Percentiles rank a stretch among this genome's conserved stretches.
Evolutionary conservation across 2,888 invertebrate genomes (phyloP).

Genomic region (Eilema depressum): DNA sequence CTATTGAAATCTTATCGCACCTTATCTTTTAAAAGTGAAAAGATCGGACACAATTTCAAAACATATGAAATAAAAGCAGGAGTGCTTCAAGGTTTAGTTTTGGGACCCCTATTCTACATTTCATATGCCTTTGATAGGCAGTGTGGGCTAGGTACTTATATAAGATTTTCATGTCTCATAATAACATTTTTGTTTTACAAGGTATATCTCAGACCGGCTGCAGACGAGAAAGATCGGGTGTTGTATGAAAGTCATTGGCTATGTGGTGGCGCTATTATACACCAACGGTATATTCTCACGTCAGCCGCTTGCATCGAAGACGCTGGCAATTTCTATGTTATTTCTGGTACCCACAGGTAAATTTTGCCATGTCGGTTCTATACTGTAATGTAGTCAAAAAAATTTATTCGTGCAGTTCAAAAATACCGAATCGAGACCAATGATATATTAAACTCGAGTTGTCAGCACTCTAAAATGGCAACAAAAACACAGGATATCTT

Average conservation of each 20-base stretch:
- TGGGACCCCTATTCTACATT: neutral
- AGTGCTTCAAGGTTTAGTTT: neutral
- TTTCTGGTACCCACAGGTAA: conserved; percentile 76
- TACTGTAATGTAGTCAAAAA: too few species aligned
- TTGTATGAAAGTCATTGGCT: conserved; percentile 62
- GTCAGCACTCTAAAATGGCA: too few species aligned
- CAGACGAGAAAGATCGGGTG: conserved; percentile 22
- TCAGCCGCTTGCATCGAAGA: conserved; percentile 81
- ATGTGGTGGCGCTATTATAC: conserved; percentile 75
- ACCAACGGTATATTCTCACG: conserved; percentile 69
- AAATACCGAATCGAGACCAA: too few species aligned
- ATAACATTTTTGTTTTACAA: conserved; percentile 32
- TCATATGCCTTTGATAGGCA: neutral
- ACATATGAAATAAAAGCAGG: neutral
- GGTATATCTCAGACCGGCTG: conserved; percentile 71
- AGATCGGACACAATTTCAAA: too few species aligned
- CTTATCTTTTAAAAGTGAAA: too few species aligned
- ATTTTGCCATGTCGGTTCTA: neutral
- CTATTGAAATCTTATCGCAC: too few species aligned
- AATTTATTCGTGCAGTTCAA: too few species aligned
- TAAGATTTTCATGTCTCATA: neutral
- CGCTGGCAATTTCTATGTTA: conserved; percentile 68
- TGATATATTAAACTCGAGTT: too few species aligned
- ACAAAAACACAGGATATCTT: too few species aligned
- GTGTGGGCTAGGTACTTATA: neutral